Evolutionary conservation across 2,797 vertebrate genomes (phyloP), one percentile per base, ranked within the genome.

Genomic region (Zalophus californianus): DNA sequence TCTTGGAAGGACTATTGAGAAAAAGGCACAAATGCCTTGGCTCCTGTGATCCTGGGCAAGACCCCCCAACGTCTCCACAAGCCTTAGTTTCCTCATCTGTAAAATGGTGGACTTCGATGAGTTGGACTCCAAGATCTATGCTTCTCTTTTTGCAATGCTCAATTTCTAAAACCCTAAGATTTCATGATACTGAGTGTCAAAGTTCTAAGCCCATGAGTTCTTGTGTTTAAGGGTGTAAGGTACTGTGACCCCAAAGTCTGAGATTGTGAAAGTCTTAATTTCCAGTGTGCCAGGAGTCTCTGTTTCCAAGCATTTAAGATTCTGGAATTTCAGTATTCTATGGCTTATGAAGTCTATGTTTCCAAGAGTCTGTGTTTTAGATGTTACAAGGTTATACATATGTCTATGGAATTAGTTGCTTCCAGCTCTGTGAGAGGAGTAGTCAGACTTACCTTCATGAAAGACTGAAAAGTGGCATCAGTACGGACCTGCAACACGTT

Each of bases 401-500:
- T 35, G 16, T 88, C 29, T 88, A 29, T 41, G 66, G 1, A 35
- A 66, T 54, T 54, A 27, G 12, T 75, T 91, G n/a, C 52, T 94
- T 48, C 64, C 11, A 54, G 32, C 32, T 25, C 32, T 50, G 1
- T 7, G 20, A 82, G 56, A 94, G 52, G n/a, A 79, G n/a, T 10
- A 5, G 50, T 38, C 18, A 96, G 52, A 98, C 98, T 98, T 38
- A 99, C 99, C 98, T 98, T 97, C 85, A 98, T 77, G 62, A 99
- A 97, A 72, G 98, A 98, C 52, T 98, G 98, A 77, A 98, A 98
- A 9, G 97, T 96, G 52, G 97, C 97, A 56, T 98, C 97, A 0
- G 96, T 79, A 18, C 97, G 80, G 50, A 99, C 23, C 35, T 98
- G 98, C 16, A 99, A 93, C 64, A 99, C n/a, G 89, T 99, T 99